Evolutionary conservation across 2,888 invertebrate genomes (phyloP), one percentile per base, ranked within the genome.

Genomic region (Athripsodes cinereus): DNA sequence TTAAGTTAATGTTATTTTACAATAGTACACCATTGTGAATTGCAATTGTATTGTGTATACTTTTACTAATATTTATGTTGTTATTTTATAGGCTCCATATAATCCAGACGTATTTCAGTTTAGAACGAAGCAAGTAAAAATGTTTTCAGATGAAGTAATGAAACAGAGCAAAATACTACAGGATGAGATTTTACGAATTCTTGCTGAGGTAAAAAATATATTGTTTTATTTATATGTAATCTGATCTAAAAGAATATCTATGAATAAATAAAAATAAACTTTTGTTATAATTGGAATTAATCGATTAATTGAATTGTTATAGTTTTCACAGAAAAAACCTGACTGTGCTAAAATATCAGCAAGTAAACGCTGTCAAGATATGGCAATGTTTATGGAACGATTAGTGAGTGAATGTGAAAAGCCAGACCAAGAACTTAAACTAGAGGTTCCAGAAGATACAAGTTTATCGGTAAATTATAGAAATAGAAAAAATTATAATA

Each of bases 341-440:
- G 84, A 85, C 67, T 71, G 75, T 10, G 82, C 81, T 0, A 86
- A 85, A 67, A 82, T 83, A 66, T 82, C 84, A 65, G 84, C 85
- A 62, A 83, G 81, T 11, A 83, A 85, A 64, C 80, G 86, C 11
- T 88, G 87, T 66, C 55, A 88, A 68, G 85, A 89, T 61, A 72
- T 92, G 21, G 84, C 87, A 0, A 77, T 80, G 10, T 86, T 88
- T 67, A 88, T 92, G 85, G 88, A 91, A 69, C 84, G 77, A 26
- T 72, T 92, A 1, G 82, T 88, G 72, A 84, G 86, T 59, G 86
- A 88, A 65, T 79, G 81, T 13, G 79, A 81, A 0, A 82, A 82
- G 65, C 69, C 76, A 1, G 83, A 83, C 56, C 73, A 75, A 0
- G 72, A 80, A 34, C 74, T 84, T 26, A 80, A 81, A 63, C 69